Conservation (phyloP, 2,797 vertebrate species). For the Crocidura indochinensis region DNA sequence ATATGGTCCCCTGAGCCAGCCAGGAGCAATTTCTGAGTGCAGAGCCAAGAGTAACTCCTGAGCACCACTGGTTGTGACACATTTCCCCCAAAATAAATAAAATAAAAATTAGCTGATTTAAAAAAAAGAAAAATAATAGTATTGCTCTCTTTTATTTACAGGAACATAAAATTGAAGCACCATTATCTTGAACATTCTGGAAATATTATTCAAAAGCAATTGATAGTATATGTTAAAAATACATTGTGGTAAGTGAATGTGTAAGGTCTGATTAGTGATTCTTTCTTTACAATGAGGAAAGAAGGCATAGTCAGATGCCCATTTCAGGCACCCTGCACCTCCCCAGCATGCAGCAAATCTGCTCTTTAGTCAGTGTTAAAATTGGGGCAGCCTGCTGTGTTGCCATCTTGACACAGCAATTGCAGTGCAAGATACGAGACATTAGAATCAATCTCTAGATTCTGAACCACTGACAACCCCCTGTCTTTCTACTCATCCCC, state of each 20-base stretch:
- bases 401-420: slow-evolving; percentile 70
- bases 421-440: slow-evolving; percentile 73
- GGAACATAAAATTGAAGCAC: slow-evolving; percentile 55
- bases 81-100: too few relatives aligned
- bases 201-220: slow-evolving; percentile 27
- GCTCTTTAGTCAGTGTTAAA: slow-evolving; percentile 65
- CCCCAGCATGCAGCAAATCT: slow-evolving; percentile 52
- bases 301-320: not conserved
- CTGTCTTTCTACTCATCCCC: not conserved
- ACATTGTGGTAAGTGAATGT: not conserved
- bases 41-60: too few relatives aligned
- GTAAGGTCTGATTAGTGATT: not conserved
- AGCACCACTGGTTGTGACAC: too few relatives aligned
- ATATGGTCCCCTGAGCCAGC: too few relatives aligned
- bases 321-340: not conserved
- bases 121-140: slow-evolving; percentile 38
- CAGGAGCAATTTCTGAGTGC: too few relatives aligned
- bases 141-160: not conserved
- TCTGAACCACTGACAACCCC: slow-evolving; percentile 27
- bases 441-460: slow-evolving; percentile 75
- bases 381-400: slow-evolving; percentile 48
- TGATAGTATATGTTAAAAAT: not conserved
- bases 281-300: not conserved
- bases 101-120: too few relatives aligned
- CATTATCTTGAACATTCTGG: slow-evolving; percentile 40